These are phyloP conservation scores for Neolamprologus variostigma DNA, from an alignment of 2,113 vertebrate genomes.

Conservation along the genomic window DNA sequence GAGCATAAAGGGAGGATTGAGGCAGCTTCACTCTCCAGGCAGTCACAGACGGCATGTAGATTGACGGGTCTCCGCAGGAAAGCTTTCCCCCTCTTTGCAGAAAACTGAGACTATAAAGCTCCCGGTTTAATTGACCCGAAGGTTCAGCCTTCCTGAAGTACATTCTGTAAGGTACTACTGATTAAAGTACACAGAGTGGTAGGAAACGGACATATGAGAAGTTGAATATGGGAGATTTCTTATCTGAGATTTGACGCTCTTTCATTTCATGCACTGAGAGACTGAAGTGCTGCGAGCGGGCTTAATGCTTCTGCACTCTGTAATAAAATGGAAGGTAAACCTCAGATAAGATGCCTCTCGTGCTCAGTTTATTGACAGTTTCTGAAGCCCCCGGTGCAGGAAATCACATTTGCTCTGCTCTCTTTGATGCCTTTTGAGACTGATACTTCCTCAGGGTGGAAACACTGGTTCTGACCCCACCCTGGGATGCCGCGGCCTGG, in stretches of 20 bases:
- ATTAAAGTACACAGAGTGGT: not conserved
- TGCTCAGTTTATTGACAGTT: slow-evolving; percentile 33
- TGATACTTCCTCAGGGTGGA: slow-evolving; percentile 40
- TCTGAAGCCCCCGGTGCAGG: slow-evolving; percentile 12
- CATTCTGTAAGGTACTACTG: not conserved
- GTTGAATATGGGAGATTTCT: not conserved
- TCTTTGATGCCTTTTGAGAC: slow-evolving; percentile 32
- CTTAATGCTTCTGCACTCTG: slow-evolving; percentile 9
- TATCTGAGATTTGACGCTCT: not conserved
- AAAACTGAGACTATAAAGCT: not conserved
- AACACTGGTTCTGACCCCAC: slow-evolving; percentile 29
- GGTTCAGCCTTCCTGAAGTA: not conserved
- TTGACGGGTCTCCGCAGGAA: slow-evolving; percentile 41
- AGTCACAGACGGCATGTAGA: slow-evolving; percentile 42
- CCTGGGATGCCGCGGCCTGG: not conserved
- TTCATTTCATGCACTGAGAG: not conserved
- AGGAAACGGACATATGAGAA: not conserved
- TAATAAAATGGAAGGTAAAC: slow-evolving; percentile 48
- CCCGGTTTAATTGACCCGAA: not conserved
- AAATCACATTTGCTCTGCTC: slow-evolving; percentile 23
- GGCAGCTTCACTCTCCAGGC: slow-evolving; percentile 23
- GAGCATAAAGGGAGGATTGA: not conserved
- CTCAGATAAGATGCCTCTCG: slow-evolving; percentile 22
- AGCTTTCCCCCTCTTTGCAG: not conserved
- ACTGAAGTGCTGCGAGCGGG: not conserved